phyloP scores from a whole-genome alignment of 2,113 vertebrate species.

The Mobula birostris region DNA sequence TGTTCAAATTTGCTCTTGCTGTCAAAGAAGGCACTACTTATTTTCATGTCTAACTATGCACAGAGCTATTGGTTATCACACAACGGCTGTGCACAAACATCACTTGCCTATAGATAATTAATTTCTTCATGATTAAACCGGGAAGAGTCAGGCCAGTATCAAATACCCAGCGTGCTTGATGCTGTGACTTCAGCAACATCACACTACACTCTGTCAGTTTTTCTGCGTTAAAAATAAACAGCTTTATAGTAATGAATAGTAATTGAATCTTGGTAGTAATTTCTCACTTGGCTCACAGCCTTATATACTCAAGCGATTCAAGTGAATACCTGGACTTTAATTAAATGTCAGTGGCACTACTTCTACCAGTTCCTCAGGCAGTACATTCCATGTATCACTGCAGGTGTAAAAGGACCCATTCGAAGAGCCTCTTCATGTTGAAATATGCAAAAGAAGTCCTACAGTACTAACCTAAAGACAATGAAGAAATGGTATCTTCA shows the following conservation, averaged over 20 bases:
- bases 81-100: not conserved
- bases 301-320: too few species aligned
- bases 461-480: too few species aligned
- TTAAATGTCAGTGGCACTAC: too few species aligned
- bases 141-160: not conserved
- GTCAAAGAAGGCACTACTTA: not conserved
- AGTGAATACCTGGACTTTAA: too few species aligned
- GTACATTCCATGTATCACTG: too few species aligned
- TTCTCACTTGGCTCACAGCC: too few species aligned
- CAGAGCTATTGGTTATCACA: not conserved
- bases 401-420: too few species aligned
- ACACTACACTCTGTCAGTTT: not conserved
- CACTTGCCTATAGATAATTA: not conserved
- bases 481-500: not conserved
- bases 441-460: too few species aligned
- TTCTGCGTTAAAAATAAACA: not conserved
- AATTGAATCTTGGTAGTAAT: not conserved
- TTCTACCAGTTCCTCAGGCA: too few species aligned
- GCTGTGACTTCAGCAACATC: not conserved
- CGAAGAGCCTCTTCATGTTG: too few species aligned
- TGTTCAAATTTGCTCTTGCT: not conserved
- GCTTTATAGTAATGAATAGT: not conserved
- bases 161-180: not conserved
- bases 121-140: not conserved
- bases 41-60: not conserved